Percentiles rank a stretch among this genome's conserved stretches.
phyloP scores from a whole-genome alignment of 2,888 invertebrate genomes.

The Pachycephus smyrnensis region DNA sequence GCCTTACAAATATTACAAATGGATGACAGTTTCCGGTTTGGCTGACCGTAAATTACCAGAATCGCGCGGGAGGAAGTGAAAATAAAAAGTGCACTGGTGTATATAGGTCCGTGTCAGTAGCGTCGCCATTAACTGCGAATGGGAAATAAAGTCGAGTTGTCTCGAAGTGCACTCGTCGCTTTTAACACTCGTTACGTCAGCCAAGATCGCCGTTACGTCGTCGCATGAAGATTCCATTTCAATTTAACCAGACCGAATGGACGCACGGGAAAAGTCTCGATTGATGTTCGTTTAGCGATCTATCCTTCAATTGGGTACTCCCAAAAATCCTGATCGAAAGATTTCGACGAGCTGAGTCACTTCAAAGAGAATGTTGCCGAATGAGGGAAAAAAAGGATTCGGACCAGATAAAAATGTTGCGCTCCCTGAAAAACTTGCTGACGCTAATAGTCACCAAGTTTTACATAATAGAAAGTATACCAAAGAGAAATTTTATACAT shows the following conservation, averaged over 20 bases:
- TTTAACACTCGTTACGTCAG: background rate
- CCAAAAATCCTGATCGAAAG: background rate
- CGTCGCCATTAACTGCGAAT: background rate
- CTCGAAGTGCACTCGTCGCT: background rate
- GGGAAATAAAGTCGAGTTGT: background rate
- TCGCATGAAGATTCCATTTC: background rate
- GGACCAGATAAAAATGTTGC: background rate
- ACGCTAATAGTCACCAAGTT: background rate
- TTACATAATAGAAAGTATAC: background rate
- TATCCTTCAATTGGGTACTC: no score
- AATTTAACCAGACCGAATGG: no score
- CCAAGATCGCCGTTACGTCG: background rate
- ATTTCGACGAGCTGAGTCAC: background rate
- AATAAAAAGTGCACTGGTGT: background rate
- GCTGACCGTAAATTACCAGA: conserved; percentile 41
- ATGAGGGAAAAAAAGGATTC: background rate
- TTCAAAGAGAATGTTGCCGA: background rate
- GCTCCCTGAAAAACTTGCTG: background rate
- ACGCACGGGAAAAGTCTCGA: no score
- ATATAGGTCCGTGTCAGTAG: background rate
- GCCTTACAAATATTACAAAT: background rate
- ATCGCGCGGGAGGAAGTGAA: conserved; percentile 43
- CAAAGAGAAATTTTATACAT: background rate
- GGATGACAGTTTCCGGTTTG: background rate
- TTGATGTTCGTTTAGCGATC: no score